Evolutionary conservation across 2,113 vertebrate genomes (phyloP).

Genomic region (Acanthisitta chloris): DNA sequence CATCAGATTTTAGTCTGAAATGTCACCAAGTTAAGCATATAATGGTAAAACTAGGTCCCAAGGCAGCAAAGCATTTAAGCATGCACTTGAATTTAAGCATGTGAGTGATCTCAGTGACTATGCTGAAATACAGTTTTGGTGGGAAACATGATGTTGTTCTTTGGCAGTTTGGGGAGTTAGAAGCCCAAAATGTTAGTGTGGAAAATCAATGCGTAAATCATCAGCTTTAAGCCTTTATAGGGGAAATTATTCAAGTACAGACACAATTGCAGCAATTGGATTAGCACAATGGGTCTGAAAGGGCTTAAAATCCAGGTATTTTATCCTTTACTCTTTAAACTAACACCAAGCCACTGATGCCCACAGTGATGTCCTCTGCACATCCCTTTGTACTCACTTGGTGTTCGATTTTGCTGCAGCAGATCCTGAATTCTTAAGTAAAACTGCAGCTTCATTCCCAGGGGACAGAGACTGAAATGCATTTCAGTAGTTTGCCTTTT

Average conservation of each 20-base stretch:
- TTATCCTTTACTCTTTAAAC: not conserved
- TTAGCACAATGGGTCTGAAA: not conserved
- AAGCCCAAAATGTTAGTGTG: not conserved
- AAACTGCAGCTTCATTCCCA: not conserved
- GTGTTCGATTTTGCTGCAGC: not conserved
- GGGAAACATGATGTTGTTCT: not conserved
- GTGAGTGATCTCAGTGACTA: not conserved
- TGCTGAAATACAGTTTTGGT: not conserved
- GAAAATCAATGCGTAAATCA: not conserved
- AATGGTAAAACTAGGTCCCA: constrained; percentile 18
- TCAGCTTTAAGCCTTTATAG: not conserved
- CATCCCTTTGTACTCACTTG: not conserved
- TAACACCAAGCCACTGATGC: not conserved
- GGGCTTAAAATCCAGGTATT: not conserved
- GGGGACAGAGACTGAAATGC: not conserved
- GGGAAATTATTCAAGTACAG: not conserved
- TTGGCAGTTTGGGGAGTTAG: not conserved
- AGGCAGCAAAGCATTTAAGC: constrained; percentile 14
- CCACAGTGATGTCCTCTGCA: not conserved
- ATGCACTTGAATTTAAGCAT: not conserved
- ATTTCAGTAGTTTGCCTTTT: not conserved
- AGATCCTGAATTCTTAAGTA: not conserved
- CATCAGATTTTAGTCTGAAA: constrained; percentile 48
- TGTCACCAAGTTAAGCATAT: constrained; percentile 36
- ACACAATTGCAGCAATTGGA: not conserved